Base-by-base conservation (phyloP, 1,140 invertebrate genomes). In the Heliconius hermathena region DNA sequence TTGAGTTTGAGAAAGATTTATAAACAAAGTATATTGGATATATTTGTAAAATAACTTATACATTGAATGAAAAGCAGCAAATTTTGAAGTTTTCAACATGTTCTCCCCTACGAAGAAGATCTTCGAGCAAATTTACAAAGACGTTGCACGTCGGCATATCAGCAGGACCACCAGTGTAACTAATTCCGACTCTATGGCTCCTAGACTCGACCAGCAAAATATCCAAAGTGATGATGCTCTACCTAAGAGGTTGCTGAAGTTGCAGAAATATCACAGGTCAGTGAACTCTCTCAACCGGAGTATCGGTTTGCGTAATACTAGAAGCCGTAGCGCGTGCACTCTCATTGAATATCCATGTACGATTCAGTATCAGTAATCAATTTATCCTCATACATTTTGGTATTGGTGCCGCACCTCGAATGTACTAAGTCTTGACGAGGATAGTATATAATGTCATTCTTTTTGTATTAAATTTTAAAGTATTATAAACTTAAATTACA, bases 161-260 rank as follows among this genome's bases (percentile, higher is more conserved):
- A 95, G 95, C 88, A 95, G 95, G 89, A 95, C 95, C 1, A 94
- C 95, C 20, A 95, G 93, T 79, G 94, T 94, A 36, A 94, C 94
- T n/a, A 95, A 96, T 83, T 95, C 95, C n/a, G 95, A 95, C 83
- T 93, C 95, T 22, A 95, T 96, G 89, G 90, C 93, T 16, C 90
- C 92, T 8, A 90, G 94, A 41, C 88, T 94, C 29, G 93, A 95
- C 82, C 89, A 90, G 83, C 82, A 85, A 60, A 78, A 83, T 71
- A 83, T 82, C 66, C 91, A 94, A 85, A 91, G 84, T 79, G 91
- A 95, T 22, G 93, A 95, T 74, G 87, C 86, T 71, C 83, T 84
- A 26, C 89, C 90, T n/a, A 94, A 92, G 87, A 94, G 91, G 82
- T 85, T 95, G 76, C 82, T 95, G 85, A 94, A 93, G 85, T 89